These are phyloP conservation scores for Xerus inauris DNA, from an alignment of 2,113 vertebrate genomes.

Conservation along the genomic window DNA sequence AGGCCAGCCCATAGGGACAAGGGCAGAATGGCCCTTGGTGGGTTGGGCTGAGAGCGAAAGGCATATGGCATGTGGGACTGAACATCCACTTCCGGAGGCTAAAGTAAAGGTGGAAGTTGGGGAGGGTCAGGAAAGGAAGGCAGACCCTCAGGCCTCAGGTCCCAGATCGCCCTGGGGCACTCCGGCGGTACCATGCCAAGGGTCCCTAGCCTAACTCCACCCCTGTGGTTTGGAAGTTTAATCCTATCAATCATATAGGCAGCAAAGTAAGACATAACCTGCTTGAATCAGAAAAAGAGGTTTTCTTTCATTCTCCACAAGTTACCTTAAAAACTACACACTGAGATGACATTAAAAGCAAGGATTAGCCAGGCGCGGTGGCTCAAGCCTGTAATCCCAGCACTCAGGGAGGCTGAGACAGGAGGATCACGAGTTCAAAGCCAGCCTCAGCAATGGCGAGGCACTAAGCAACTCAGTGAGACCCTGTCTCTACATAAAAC, in stretches of 20 bases:
- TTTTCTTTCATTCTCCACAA: slow-evolving; percentile 55
- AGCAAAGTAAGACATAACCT: not conserved
- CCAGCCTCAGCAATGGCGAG: too few relatives aligned
- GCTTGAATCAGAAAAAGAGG: slow-evolving; percentile 24
- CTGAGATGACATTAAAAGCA: not conserved
- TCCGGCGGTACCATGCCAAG: too few relatives aligned
- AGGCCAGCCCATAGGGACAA: not conserved
- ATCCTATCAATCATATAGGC: not conserved
- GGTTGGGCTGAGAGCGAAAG: accelerated
- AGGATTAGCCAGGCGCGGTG: too few relatives aligned
- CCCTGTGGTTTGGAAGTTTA: not conserved
- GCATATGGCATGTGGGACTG: accelerated
- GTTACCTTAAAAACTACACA: slow-evolving; percentile 61
- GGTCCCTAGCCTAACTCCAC: too few relatives aligned
- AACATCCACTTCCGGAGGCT: not conserved
- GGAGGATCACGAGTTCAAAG: too few relatives aligned
- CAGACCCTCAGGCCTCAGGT: too few relatives aligned
- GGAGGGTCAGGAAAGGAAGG: not conserved
- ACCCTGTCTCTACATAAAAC: too few relatives aligned
- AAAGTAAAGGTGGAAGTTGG: not conserved
- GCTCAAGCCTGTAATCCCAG: too few relatives aligned
- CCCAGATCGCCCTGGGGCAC: too few relatives aligned
- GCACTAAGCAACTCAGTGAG: too few relatives aligned
- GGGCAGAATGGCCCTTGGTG: accelerated
- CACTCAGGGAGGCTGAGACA: too few relatives aligned